phyloP scores from a whole-genome alignment of 2,113 vertebrate genomes.

The Speoplatyrhinus poulsoni region DNA sequence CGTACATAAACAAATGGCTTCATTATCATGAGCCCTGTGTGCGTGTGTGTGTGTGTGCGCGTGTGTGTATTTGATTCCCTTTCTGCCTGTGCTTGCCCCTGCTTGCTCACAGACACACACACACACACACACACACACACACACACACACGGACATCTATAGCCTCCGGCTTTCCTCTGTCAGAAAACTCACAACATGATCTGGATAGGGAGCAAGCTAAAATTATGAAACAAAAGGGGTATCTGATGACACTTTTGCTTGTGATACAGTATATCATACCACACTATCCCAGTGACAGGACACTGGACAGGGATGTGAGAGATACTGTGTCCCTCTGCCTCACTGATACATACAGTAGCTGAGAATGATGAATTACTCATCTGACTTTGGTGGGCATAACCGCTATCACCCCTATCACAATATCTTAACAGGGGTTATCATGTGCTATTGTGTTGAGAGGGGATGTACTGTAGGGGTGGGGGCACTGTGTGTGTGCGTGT shows the following conservation, averaged over 20 bases:
- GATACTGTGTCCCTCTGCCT: conserved; percentile 20
- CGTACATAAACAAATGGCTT: no score
- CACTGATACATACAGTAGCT: conserved; percentile 15
- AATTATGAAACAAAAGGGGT: conserved; percentile 22
- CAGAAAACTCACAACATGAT: conserved; percentile 12
- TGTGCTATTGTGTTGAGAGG: conserved; percentile 34
- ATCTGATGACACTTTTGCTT: conserved; percentile 9
- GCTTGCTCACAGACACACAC: not conserved
- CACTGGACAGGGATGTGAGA: conserved; percentile 13
- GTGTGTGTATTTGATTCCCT: no score
- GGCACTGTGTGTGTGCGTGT: not conserved
- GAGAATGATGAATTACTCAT: conserved; percentile 49
- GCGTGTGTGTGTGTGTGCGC: no score
- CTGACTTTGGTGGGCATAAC: conserved; percentile 51
- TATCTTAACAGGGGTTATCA: conserved; percentile 62
- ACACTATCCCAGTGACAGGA: conserved; percentile 12
- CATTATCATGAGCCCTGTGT: no score
- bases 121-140: not conserved
- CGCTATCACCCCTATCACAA: conserved; percentile 52
- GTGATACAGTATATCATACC: conserved; percentile 19
- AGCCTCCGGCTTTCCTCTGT: conserved; percentile 1
- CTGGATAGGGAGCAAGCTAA: not conserved
- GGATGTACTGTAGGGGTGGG: conserved; percentile 21
- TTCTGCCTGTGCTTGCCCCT: no score
- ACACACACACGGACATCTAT: not conserved